Percentiles rank a stretch among this genome's conserved stretches.
These are phyloP conservation scores for Aphelinus certus DNA, from an alignment of 1,140 invertebrate genomes.

Conservation along the genomic window DNA sequence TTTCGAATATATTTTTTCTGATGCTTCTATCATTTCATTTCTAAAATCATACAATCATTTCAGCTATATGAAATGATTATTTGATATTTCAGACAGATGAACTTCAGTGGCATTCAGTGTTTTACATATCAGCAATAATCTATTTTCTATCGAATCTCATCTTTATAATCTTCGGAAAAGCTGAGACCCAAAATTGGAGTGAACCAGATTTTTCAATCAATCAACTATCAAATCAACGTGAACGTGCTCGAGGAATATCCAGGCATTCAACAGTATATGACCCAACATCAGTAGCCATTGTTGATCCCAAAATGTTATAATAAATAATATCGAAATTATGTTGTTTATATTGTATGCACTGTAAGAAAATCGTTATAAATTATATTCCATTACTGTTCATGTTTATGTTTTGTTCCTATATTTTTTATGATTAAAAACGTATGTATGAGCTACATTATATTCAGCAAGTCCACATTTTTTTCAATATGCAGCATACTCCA, in stretches of 20 bases:
- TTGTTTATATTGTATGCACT: too few relatives aligned
- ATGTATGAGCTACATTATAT: too few relatives aligned
- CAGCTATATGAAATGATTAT: neutral
- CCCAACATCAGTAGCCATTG: conserved; percentile 1
- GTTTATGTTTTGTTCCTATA: too few relatives aligned
- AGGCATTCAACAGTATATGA: neutral
- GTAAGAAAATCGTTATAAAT: too few relatives aligned
- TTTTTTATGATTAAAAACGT: too few relatives aligned
- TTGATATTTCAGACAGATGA: conserved; percentile 14
- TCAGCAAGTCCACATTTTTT: too few relatives aligned
- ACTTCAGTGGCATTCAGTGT: conserved; percentile 68
- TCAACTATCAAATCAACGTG: too few relatives aligned
- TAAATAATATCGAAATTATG: too few relatives aligned
- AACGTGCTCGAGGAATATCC: neutral
- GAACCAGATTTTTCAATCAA: conserved; percentile 18
- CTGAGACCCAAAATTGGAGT: conserved; percentile 61
- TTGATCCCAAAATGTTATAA: neutral
- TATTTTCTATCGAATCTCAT: conserved; percentile 66
- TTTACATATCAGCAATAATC: conserved; percentile 67
- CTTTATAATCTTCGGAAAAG: conserved; percentile 63
- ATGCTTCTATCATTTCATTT: neutral
- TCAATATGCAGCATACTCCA: too few relatives aligned
- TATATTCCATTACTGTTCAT: too few relatives aligned
- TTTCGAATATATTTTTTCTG: neutral
- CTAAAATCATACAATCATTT: too few relatives aligned